Conservation (phyloP, 2,888 invertebrate genomes). For the Furcula furcula region DNA sequence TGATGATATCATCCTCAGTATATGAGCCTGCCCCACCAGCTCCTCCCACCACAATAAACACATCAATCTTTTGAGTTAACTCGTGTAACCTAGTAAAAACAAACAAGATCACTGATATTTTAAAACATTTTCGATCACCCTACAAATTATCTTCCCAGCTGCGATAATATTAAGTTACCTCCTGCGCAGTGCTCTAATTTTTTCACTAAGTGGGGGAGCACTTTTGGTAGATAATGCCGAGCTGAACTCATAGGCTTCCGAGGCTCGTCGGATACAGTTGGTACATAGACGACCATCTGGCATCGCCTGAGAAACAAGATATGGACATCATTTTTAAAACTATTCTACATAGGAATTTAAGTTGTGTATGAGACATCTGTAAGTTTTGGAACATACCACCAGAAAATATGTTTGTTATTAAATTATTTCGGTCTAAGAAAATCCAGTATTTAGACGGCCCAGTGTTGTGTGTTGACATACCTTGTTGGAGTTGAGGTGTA, state of each 20-base stretch:
- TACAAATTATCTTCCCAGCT: too few species aligned
- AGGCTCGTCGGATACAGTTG: constrained; percentile 53
- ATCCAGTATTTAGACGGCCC: too few species aligned
- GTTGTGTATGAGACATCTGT: too few species aligned
- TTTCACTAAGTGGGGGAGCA: constrained; percentile 63
- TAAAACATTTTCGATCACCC: not conserved
- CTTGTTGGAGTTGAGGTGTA: constrained; percentile 68
- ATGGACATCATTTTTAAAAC: too few species aligned
- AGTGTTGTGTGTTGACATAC: constrained; percentile 24
- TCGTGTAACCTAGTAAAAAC: constrained; percentile 49
- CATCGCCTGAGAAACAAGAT: constrained; percentile 42
- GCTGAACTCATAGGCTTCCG: constrained; percentile 64
- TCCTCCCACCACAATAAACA: constrained; percentile 71
- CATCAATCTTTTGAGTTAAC: constrained; percentile 71
- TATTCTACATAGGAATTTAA: too few species aligned
- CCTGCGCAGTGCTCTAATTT: constrained; percentile 61
- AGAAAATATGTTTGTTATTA: too few species aligned
- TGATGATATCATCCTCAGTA: constrained; percentile 70
- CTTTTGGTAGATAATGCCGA: constrained; percentile 40
- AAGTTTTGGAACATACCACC: too few species aligned
- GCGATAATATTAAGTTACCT: constrained; percentile 28
- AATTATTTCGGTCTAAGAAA: too few species aligned
- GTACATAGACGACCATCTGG: constrained; percentile 62
- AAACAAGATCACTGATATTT: not conserved
- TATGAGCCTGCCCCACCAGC: constrained; percentile 56